phyloP scores from a whole-genome alignment of 2,888 invertebrate species.

The Eupithecia subumbrata region DNA sequence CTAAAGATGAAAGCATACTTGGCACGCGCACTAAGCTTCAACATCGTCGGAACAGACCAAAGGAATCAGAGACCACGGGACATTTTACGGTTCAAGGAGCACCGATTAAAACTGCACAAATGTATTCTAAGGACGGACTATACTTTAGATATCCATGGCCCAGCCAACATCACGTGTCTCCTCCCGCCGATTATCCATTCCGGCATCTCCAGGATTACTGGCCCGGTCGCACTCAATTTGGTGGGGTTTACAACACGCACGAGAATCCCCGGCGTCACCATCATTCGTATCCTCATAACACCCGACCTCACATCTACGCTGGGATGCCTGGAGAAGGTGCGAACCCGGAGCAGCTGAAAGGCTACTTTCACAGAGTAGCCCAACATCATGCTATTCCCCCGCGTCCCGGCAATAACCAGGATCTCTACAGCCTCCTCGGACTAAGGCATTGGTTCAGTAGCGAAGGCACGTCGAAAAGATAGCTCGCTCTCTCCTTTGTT shows the following conservation, averaged over 20 bases:
- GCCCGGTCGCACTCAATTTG: constrained; percentile 69
- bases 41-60: constrained; percentile 73
- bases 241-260: constrained; percentile 73
- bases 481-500: constrained; percentile 61
- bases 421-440: constrained; percentile 77
- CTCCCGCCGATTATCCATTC: constrained; percentile 75
- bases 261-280: constrained; percentile 78
- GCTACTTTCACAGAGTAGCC: constrained; percentile 63
- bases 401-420: constrained; percentile 66
- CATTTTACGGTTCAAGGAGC: constrained; percentile 43
- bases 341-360: constrained; percentile 63
- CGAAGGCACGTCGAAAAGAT: constrained; percentile 79
- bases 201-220: constrained; percentile 78
- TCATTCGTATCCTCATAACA: constrained; percentile 74
- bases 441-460: constrained; percentile 80
- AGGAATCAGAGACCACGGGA: constrained; percentile 54
- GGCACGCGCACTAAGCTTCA: constrained; percentile 78
- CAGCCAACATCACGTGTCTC: constrained; percentile 70
- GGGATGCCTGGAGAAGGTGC: constrained; percentile 59
- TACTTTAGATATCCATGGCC: constrained; percentile 76
- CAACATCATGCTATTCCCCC: constrained; percentile 62
- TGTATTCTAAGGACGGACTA: constrained; percentile 59
- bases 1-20: constrained; percentile 69
- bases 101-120: constrained; percentile 45
- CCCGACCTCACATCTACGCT: constrained; percentile 63